Evolutionary conservation across 2,888 invertebrate species (phyloP).

Genomic region (Drosophila birchii): DNA sequence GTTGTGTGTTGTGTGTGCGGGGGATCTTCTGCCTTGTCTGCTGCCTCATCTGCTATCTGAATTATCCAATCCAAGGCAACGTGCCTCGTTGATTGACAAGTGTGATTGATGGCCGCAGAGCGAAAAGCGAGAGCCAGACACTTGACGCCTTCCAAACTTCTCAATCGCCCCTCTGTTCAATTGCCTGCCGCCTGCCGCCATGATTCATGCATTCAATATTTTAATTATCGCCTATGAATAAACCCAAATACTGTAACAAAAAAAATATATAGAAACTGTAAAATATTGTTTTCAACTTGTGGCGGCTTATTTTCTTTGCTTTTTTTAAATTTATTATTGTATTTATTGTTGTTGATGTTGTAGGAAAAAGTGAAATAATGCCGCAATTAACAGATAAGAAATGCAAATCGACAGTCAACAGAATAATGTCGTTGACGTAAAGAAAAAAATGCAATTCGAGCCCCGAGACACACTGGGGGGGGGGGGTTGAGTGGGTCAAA

Average conservation of each 20-base stretch:
- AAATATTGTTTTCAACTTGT: slow-evolving; percentile 58
- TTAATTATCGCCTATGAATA: slow-evolving; percentile 67
- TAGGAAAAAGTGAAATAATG: slow-evolving; percentile 15
- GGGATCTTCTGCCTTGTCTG: slow-evolving; percentile 14
- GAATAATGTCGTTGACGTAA: slow-evolving; percentile 26
- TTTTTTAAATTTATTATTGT: slow-evolving; percentile 16
- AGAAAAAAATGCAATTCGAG: slow-evolving; percentile 17
- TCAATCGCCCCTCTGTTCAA: slow-evolving; percentile 5
- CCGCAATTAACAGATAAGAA: slow-evolving; percentile 67
- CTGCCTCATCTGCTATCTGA: slow-evolving; percentile 18
- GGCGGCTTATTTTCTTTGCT: slow-evolving; percentile 24
- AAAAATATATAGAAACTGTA: slow-evolving; percentile 8
- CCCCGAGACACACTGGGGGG: not conserved
- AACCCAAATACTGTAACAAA: slow-evolving; percentile 47
- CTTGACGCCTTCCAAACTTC: slow-evolving; percentile 10
- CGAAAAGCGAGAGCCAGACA: not conserved
- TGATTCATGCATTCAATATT: slow-evolving; percentile 70
- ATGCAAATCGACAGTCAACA: slow-evolving; percentile 32
- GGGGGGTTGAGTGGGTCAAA: slow-evolving; percentile 11
- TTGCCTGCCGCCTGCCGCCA: not conserved
- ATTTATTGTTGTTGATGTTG: slow-evolving; percentile 27
- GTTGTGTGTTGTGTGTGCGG: slow-evolving; percentile 1
- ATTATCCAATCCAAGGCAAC: slow-evolving; percentile 37
- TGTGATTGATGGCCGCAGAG: slow-evolving; percentile 61
- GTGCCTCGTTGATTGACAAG: slow-evolving; percentile 64